Base-by-base conservation (phyloP, 1,140 invertebrate genomes). In the Diploscapter pachys region DNA sequence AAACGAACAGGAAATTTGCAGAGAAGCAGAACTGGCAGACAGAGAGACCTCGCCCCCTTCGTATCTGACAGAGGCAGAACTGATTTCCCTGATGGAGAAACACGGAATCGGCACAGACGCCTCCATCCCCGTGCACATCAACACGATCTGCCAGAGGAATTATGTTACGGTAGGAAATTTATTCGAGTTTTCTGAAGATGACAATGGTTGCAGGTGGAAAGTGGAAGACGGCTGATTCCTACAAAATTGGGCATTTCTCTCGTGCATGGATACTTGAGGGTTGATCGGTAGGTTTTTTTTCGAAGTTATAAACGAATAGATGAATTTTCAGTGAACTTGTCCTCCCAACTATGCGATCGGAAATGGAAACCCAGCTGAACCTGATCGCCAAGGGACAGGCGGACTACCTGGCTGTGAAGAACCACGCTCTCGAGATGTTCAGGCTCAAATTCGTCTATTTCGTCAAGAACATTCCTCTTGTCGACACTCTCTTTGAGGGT, bases 121-220 rank as follows among this genome's bases (percentile, higher is more conserved):
- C 55, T 98, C 94, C 0, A 99, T 99, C 81, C 95, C 97, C 0
- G 95, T 98, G n/a, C 97, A 99, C 85, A 99, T 99, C 79, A 98
- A 98, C 85, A 99, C 99, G 85, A 98, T 99, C 76, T 95, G 93
- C 81, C 93, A 95, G 87, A 87, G 97, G 74, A 98, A 98, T 89
- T 99, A 99, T 87, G 96, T 99, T 2, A 92, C 89, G 5, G 92
- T 96, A 4, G 50, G 8, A 54, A n/a, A 5, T 59, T 54, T 72
- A 11, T 53, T 61, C 89, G 90, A 55, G 88, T 89, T 71, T 51
- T 76, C n/a, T 59, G 57, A 31, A 31, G 1, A 31, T 31, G 31
- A 31, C 1, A 31, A 31, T 31, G 9, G 57, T 9, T 61, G 9
- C 55, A 81, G 80, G 81, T 83, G 4, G 77, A 82, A 71, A 72